A percentile compares a stretch with the other conserved stretches of the same genome.
phyloP scores from a whole-genome alignment of 2,113 vertebrate species.

The Pavo muticus region DNA sequence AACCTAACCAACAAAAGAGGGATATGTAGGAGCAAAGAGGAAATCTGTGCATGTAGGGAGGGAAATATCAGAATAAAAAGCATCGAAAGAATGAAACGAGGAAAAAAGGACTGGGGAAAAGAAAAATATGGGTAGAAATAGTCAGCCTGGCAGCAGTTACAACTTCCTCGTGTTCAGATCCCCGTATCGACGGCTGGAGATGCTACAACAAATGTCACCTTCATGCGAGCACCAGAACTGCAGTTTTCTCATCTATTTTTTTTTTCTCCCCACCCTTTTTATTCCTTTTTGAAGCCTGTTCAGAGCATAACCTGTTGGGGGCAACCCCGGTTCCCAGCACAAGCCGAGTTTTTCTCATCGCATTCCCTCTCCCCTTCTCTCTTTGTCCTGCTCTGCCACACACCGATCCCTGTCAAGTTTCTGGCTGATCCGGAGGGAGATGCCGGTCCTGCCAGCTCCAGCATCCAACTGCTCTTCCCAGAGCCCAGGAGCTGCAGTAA shows the following conservation, averaged over 20 bases:
- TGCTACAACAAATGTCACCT: slow-evolving; percentile 64
- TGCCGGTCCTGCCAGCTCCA: slow-evolving; percentile 65
- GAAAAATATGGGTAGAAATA: slow-evolving; percentile 36
- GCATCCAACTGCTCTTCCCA: slow-evolving; percentile 69
- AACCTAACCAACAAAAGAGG: background rate
- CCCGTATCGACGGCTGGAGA: background rate
- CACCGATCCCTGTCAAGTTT: slow-evolving; percentile 77
- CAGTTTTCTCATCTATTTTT: slow-evolving; percentile 37
- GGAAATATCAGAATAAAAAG: background rate
- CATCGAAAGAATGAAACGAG: background rate
- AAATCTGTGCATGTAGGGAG: background rate
- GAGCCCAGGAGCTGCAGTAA: slow-evolving; percentile 73
- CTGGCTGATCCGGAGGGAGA: slow-evolving; percentile 78
- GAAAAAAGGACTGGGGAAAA: background rate
- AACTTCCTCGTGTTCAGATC: slow-evolving; percentile 53
- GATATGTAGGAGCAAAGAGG: background rate
- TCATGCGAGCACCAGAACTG: slow-evolving; percentile 27
- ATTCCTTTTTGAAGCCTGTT: slow-evolving; percentile 13
- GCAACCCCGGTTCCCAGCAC: slow-evolving; percentile 37
- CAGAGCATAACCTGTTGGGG: slow-evolving; percentile 50
- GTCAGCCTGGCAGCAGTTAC: slow-evolving; percentile 40
- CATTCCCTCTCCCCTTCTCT: slow-evolving; percentile 40
- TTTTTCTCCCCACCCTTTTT: background rate
- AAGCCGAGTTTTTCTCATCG: background rate
- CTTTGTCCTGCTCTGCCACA: slow-evolving; percentile 74